These are phyloP conservation scores for Neolamprologus cancellatus DNA, from an alignment of 2,113 vertebrate species.

Conservation along the genomic window DNA sequence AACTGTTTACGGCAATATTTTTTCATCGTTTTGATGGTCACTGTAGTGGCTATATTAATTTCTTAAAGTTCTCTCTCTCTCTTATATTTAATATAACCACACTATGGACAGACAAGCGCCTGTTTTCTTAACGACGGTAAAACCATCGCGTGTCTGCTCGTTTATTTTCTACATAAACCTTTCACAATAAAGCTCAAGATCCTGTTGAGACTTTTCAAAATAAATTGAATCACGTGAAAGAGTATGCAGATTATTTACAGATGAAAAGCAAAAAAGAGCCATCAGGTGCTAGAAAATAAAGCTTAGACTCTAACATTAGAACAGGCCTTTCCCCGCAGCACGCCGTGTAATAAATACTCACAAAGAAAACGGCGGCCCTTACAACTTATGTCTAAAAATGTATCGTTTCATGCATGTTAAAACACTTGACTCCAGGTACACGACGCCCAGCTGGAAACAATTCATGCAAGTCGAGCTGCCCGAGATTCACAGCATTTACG, in stretches of 20 bases:
- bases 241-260: not conserved
- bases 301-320: rapidly evolving
- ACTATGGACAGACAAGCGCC: not conserved
- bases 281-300: not conserved
- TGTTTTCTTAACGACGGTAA: not conserved
- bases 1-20: not conserved
- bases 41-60: not conserved
- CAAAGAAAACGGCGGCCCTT: rapidly evolving
- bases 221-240: not conserved
- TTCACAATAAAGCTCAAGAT: not conserved
- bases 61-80: not conserved
- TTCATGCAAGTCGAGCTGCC: not conserved
- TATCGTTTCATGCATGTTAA: not conserved
- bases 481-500: not conserved
- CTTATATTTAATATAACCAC: not conserved
- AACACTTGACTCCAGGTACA: not conserved
- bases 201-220: not conserved
- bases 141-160: rapidly evolving
- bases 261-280: not conserved
- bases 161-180: not conserved
- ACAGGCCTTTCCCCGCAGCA: not conserved
- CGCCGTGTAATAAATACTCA: not conserved
- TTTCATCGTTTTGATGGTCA: not conserved
- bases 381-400: not conserved
- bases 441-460: not conserved